Base-by-base conservation (phyloP, 2,888 invertebrate genomes). In the Eupelmus urozonus region DNA sequence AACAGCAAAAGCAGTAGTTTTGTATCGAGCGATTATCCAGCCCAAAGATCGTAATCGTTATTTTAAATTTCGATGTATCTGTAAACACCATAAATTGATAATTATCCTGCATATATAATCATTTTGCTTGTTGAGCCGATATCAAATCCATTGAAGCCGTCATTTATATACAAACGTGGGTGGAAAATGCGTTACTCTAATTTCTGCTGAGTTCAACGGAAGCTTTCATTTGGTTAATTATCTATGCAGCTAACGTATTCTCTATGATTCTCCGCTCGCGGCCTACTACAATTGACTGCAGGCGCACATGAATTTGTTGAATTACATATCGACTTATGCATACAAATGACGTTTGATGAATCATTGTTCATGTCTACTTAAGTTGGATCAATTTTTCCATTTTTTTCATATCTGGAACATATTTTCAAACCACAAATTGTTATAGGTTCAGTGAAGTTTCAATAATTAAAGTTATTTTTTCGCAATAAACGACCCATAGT, bases 191-290 rank as follows among this genome's bases (percentile, higher is more conserved):
- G 18, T 49, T 45, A 53, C 27, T 45, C 57, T 63, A n/a, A 34
- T 55, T 63, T 49, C 63, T 70, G 65, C 45, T 45, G 66, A 57
- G 34, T 55, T 65, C 63, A 2, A 29, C 5, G 59, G 49, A 60
- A 66, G 49, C 65, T 76, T 71, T 71, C 57, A 55, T 59, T 76
- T 53, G 57, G 25, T 40, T 71, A 76, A 71, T 71, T 71, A 71
- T 76, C 71, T 25, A 76, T 53, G 59, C 57, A 70, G 49, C 51
- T 34, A 65, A 34, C 70, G 70, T 57, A 65, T 65, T 53, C 62
- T 63, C 55, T 27, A 67, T n/a, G 53, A 51, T 29, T 67, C 55
- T 45, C 29, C 27, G 29, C 5, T 4, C 34, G 16, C 16, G 20
- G 16, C 59, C 23, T 13, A 49, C 49, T 62, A 0, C 45, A 13